phyloP scores from a whole-genome alignment of 1,140 invertebrate genomes.

The Drosophila nigromelanica region DNA sequence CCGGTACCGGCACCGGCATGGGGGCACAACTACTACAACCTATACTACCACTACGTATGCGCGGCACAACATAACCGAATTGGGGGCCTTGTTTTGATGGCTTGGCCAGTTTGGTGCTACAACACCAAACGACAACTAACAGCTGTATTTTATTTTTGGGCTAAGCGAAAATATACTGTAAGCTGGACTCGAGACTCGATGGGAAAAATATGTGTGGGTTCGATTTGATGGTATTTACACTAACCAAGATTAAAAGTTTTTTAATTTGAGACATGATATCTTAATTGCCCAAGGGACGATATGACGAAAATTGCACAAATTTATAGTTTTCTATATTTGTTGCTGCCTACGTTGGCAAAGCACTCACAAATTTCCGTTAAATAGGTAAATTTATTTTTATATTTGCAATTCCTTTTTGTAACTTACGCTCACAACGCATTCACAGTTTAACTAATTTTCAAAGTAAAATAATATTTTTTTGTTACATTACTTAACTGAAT shows the following conservation, averaged over 20 bases:
- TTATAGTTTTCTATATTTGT: too few species aligned
- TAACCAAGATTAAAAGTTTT: conserved; percentile 1
- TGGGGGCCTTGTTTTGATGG: conserved; percentile 79
- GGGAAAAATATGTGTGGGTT: conserved; percentile 2
- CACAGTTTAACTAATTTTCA: too few species aligned
- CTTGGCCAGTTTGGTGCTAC: conserved; percentile 56
- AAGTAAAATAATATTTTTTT: too few species aligned
- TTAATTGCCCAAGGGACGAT: too few species aligned
- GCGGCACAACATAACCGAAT: conserved; percentile 49
- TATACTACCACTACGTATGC: conserved; percentile 7
- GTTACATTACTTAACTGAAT: too few species aligned
- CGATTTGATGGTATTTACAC: conserved; percentile 6
- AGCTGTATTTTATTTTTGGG: conserved; percentile 41
- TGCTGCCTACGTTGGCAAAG: too few species aligned
- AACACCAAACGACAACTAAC: conserved; percentile 44
- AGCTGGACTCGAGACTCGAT: conserved; percentile 3
- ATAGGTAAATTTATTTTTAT: too few species aligned
- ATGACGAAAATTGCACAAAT: not conserved
- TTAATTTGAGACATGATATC: not conserved
- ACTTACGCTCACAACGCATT: too few species aligned
- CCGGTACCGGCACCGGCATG: conserved; percentile 41
- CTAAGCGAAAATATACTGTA: conserved; percentile 2
- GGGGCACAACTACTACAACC: conserved; percentile 45
- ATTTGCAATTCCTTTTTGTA: too few species aligned
- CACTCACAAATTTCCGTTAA: too few species aligned